These are phyloP conservation scores for Dioctria rufipes DNA, from an alignment of 2,888 invertebrate species.

Conservation along the genomic window DNA sequence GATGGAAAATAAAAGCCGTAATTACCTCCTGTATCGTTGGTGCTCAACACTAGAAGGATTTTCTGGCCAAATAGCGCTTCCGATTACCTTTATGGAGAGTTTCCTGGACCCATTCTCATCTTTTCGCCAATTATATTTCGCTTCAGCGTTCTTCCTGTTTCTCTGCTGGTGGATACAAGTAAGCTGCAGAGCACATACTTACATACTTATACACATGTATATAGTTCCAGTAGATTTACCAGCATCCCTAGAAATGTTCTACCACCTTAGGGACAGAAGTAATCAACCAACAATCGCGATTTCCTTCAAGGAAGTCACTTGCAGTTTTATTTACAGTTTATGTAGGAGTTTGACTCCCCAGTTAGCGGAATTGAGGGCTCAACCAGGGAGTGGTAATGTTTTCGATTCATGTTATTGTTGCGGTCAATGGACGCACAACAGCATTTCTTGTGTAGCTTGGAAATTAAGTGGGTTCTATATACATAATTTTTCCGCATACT, in stretches of 20 bases:
- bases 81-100: constrained; percentile 37
- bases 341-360: no score
- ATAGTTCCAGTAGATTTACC: not conserved
- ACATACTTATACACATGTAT: no score
- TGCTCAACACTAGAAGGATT: constrained; percentile 17
- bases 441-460: no score
- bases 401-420: no score
- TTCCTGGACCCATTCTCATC: constrained; percentile 7
- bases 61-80: constrained; percentile 45
- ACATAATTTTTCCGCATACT: no score
- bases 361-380: no score
- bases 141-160: constrained; percentile 13
- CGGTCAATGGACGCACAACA: no score
- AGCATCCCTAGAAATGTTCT: not conserved
- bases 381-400: no score
- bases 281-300: constrained; percentile 30
- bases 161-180: not conserved
- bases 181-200: no score
- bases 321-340: no score
- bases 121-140: constrained; percentile 31
- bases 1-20: constrained; percentile 38
- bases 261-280: constrained; percentile 1
- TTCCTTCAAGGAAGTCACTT: constrained; percentile 27
- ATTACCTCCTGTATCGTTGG: constrained; percentile 31
- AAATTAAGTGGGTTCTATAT: no score